Conservation (phyloP, 1,140 invertebrate genomes). For the Melipona quadrifasciata region DNA sequence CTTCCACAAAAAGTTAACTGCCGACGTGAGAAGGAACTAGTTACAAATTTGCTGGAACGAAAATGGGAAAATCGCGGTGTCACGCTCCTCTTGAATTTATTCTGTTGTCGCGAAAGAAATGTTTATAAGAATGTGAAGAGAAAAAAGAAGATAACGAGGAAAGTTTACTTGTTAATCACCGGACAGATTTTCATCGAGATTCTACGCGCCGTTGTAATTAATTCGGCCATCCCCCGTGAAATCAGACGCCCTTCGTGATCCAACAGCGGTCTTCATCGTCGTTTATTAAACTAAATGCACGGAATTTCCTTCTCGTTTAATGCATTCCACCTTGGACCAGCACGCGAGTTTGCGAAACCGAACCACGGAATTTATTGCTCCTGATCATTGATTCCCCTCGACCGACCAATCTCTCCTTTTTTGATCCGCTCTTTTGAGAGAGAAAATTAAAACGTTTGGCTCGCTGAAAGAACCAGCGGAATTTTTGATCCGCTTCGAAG, state of each 20-base stretch:
- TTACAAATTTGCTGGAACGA: too few species aligned
- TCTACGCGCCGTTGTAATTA: background rate
- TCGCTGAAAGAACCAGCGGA: background rate
- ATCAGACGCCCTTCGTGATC: background rate
- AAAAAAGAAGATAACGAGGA: background rate
- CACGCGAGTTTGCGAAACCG: background rate
- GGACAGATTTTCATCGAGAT: background rate
- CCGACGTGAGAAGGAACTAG: too few species aligned
- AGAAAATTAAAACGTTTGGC: background rate
- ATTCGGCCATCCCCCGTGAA: background rate
- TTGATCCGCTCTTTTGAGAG: background rate
- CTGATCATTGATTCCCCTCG: background rate
- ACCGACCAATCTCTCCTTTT: background rate
- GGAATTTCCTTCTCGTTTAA: background rate
- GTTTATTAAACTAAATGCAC: conserved; percentile 13
- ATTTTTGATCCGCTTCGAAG: background rate
- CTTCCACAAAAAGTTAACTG: too few species aligned
- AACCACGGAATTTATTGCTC: background rate
- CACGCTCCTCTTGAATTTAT: too few species aligned
- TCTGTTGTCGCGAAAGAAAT: too few species aligned
- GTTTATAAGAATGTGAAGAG: background rate
- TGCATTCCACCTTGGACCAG: background rate
- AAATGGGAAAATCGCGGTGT: too few species aligned
- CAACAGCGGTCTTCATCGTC: background rate
- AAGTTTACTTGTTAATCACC: background rate